Base-by-base conservation (phyloP, 2,797 vertebrate genomes). In the Cirrhinus mrigala region DNA sequence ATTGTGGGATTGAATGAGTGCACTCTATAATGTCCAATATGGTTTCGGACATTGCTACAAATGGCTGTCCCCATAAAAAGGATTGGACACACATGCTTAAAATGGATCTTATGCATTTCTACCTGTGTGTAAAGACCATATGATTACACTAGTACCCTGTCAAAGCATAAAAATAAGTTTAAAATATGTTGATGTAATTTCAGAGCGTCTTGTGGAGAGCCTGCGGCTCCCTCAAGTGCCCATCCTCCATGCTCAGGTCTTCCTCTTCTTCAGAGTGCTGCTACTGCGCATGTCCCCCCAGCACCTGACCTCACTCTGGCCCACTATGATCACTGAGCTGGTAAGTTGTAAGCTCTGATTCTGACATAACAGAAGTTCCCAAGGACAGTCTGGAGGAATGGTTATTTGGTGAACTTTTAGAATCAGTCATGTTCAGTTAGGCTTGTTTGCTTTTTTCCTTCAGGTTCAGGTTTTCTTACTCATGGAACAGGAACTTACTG, bases 301-400 rank as follows among this genome's bases (percentile, higher is more conserved):
- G 89, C 98, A 99, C 90, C 97, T 99, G 91, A 99, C 98, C 89
- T 99, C 98, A 0, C 96, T 99, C 84, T 99, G 98, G 98, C 98
- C 98, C 71, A 99, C 98, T 81, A 99, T 99, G 98, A 99, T 99
- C 94, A 99, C 98, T 29, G 98, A 99, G 89, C 94, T 99, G 96
- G 98, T 99, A 46, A 29, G 14, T 37, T 64, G 37, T 64, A 18
- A 27, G n/a, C 40, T 79, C 15, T 79, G 58, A 46, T 44, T 3
- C 20, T 77, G 20, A 58, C 58, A 58, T 58, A n/a, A 9, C 52
- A 77, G 12, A 58, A 4, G 52, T n/a, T 40, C 29, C 3, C 1
- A 15, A 22, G 54, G 22, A 22, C 11, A 58, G 2, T 58, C 12
- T 40, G 44, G 0, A 1, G 22, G 6, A 81, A 24, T 68, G 14